Evolutionary conservation across 2,888 invertebrate species (phyloP).

Genomic region (Branchipolynoe longqiensis): DNA sequence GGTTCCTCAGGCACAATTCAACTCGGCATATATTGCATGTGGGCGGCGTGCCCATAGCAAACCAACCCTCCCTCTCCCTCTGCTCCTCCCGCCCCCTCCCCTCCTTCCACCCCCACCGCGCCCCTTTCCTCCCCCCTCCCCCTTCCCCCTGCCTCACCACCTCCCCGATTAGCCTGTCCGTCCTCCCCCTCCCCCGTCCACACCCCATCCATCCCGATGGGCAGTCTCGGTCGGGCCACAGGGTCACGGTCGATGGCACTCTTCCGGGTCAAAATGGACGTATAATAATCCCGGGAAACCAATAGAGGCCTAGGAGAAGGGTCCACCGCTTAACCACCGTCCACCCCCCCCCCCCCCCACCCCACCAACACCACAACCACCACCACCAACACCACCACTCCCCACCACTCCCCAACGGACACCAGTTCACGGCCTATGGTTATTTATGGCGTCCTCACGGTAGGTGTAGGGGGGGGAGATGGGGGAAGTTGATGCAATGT

Average conservation of each 20-base stretch:
- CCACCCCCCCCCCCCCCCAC: background rate
- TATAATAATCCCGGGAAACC: conserved; percentile 33
- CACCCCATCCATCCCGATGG: too few species aligned
- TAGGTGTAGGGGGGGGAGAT: background rate
- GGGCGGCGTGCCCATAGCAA: background rate
- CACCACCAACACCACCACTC: background rate
- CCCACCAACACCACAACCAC: background rate
- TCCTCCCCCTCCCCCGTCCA: too few species aligned
- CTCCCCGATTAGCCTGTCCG: too few species aligned
- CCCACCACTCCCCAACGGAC: background rate
- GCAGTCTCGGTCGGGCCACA: conserved; percentile 19
- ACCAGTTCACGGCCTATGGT: conserved; percentile 16
- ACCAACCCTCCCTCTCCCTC: too few species aligned
- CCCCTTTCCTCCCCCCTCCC: too few species aligned
- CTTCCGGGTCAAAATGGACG: background rate
- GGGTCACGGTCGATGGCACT: conserved; percentile 5
- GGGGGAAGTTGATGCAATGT: conserved; percentile 24
- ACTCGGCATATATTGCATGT: conserved; percentile 38
- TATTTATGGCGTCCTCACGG: conserved; percentile 33
- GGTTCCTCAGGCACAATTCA: conserved; percentile 11
- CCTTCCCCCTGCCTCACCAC: too few species aligned
- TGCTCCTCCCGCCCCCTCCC: too few species aligned
- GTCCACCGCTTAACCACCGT: background rate
- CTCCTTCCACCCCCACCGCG: too few species aligned
- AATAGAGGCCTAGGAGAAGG: background rate